Base-by-base conservation (phyloP, 2,888 invertebrate genomes). In the Pseudococcus jackbeardsleyi region DNA sequence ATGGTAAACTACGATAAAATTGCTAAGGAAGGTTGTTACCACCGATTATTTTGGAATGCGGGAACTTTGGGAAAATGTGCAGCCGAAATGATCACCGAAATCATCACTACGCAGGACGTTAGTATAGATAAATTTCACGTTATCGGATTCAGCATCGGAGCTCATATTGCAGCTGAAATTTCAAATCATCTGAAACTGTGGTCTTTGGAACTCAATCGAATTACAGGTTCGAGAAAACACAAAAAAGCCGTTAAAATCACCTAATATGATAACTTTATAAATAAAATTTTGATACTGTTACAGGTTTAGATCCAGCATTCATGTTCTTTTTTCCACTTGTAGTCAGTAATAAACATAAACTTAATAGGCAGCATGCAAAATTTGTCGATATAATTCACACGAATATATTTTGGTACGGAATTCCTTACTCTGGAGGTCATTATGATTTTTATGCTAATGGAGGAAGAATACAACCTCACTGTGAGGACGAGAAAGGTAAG, bases 61-160 rank as follows among this genome's bases (percentile, higher is more conserved):
- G 94, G 94, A 90, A 92, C 93, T 0, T 93, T 93, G 0, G 94
- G 93, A n/a, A 92, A 92, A 90, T 95, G 95, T 90, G 91, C 92
- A 0, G 94, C 94, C 0, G 93, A 94, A 90, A 91, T 95, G 6
- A 92, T 95, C 0, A 93, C 94, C 89, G 91, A 91, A 48, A 90
- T 95, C 84, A 92, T 94, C 12, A 90, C 91, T 82, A 50, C 19
- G 19, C 22, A 64, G 0, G 92, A 94, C 64, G 89, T 91, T 0
- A 68, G 64, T 4, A 90, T 94, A n/a, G 90, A 92, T 0, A 90
- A 90, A 84, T 92, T 94, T 86, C 95, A 95, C 90, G 90, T 94
- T 0, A 93, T 95, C 82, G 95, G 95, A 0, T 94, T 94, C 90
- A 94, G 94, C 90, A 92, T 95, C 17, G 95, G 95, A 0, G 94